A percentile compares a stretch with the other conserved stretches of the same genome.
Conservation (phyloP, 1,140 invertebrate species). For the Drosophila ohnishii region DNA sequence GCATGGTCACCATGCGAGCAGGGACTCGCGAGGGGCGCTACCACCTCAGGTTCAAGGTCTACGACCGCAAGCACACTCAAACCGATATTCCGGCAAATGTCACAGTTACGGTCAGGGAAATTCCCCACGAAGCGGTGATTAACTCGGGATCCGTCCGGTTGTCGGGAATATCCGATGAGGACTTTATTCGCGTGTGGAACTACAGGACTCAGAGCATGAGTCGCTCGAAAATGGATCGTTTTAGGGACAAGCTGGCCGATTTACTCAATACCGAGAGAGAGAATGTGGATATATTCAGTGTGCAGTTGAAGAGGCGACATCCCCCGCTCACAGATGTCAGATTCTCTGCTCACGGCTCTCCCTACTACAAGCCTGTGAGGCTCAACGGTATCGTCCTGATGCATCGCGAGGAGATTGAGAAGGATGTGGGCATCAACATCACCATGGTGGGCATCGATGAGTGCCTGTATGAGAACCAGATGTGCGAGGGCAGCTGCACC, state of each 20-base stretch:
- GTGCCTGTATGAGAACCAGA: constrained; percentile 96
- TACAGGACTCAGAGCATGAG: constrained; percentile 93
- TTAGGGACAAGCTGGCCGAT: constrained; percentile 93
- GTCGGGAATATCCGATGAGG: constrained; percentile 97
- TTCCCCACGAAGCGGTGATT: constrained; percentile 96
- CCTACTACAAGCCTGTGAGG: constrained; percentile 96
- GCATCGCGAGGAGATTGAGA: constrained; percentile 96
- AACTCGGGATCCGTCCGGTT: constrained; percentile 97
- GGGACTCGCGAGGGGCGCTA: constrained; percentile 94
- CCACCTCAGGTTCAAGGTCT: constrained; percentile 95
- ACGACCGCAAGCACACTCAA: constrained; percentile 96
- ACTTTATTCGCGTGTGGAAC: constrained; percentile 97
- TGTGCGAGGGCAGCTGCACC: constrained; percentile 97
- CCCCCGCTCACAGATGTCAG: constrained; percentile 96
- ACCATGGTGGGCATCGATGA: constrained; percentile 99
- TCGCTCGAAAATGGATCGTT: constrained; percentile 93
- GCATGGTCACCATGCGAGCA: constrained; percentile 97
- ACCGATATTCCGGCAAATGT: constrained; percentile 96
- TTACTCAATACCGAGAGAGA: constrained; percentile 92
- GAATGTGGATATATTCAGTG: constrained; percentile 98
- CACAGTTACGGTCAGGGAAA: constrained; percentile 95
- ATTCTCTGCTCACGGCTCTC: constrained; percentile 97
- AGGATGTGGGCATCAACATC: constrained; percentile 96
- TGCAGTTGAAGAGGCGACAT: constrained; percentile 92
- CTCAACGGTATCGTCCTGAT: constrained; percentile 97